phyloP scores from a whole-genome alignment of 2,113 vertebrate species.

The Phrynocephalus versicolor region DNA sequence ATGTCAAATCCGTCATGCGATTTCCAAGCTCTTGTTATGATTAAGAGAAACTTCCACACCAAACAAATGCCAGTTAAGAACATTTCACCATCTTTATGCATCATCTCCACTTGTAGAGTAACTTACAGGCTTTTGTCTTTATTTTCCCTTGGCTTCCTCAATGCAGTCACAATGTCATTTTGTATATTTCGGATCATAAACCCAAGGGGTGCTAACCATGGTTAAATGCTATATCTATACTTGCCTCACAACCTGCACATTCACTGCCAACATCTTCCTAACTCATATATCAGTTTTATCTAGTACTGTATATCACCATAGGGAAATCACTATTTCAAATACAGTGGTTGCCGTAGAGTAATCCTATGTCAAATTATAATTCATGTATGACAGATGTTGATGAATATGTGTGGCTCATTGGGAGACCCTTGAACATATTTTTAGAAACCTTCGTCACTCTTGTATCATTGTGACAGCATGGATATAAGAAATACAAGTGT shows the following conservation, averaged over 20 bases:
- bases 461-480: background rate
- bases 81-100: background rate
- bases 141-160: background rate
- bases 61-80: background rate
- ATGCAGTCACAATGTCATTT: background rate
- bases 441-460: background rate
- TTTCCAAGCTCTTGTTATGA: background rate
- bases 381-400: background rate
- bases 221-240: background rate
- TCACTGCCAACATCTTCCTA: background rate
- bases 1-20: no score
- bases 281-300: background rate
- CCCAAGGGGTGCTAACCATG: background rate
- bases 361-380: background rate
- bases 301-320: background rate
- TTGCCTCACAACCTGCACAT: background rate
- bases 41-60: background rate
- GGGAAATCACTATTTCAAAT: background rate
- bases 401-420: background rate
- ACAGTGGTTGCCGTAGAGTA: background rate
- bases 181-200: background rate
- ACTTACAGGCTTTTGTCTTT: background rate
- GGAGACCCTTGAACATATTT: background rate
- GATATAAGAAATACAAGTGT: conserved; percentile 30
- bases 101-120: background rate